Percentiles rank a stretch among this genome's conserved stretches.
These are phyloP conservation scores for Platysteira castanea DNA, from an alignment of 2,113 vertebrate species.

Conservation along the genomic window DNA sequence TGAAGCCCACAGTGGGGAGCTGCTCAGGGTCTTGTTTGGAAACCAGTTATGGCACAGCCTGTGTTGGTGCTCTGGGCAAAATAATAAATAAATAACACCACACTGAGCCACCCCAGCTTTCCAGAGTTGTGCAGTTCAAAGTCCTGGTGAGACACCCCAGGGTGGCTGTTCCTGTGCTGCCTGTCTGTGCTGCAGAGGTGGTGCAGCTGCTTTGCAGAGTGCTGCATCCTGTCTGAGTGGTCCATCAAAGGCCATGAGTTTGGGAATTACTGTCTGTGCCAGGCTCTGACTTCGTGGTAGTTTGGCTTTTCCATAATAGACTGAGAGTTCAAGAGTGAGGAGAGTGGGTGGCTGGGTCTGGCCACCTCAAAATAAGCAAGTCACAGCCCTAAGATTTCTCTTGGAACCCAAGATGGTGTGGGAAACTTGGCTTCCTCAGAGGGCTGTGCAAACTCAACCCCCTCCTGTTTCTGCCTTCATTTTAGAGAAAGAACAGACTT, in stretches of 20 bases:
- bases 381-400: not conserved
- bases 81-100: not conserved
- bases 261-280: not conserved
- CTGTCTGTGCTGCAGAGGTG: not conserved
- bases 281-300: not conserved
- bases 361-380: not conserved
- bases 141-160: not conserved
- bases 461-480: not conserved
- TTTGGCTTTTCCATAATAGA: not conserved
- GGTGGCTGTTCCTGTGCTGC: not conserved
- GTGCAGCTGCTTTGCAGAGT: not conserved
- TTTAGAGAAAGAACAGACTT: not conserved
- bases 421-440: not conserved
- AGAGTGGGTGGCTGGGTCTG: not conserved
- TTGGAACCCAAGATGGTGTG: not conserved
- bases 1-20: not conserved
- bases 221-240: fast-evolving
- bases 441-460: not conserved
- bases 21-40: not conserved
- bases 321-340: not conserved
- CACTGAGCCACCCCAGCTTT: not conserved
- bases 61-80: not conserved
- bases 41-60: not conserved
- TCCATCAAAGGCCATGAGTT: not conserved
- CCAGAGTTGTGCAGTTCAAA: not conserved